Evolutionary conservation across 2,888 invertebrate species (phyloP).

Genomic region (Dendrolimus pini): DNA sequence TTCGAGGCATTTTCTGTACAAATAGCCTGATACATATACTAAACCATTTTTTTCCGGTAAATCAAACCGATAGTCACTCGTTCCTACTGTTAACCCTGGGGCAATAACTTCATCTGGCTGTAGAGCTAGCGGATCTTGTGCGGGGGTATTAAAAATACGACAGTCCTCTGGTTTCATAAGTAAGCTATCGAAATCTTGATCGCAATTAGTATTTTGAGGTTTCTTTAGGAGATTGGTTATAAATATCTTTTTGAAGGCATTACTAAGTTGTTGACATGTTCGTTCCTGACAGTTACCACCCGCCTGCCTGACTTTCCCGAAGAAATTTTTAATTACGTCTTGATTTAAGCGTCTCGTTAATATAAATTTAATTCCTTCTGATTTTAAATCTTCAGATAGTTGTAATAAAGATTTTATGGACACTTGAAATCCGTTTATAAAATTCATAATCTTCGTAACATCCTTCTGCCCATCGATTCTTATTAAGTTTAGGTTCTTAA

Average conservation of each 20-base stretch:
- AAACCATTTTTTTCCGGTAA: constrained; percentile 9
- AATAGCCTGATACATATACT: constrained; percentile 9
- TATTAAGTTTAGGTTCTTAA: constrained; percentile 9
- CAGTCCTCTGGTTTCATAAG: constrained; percentile 8
- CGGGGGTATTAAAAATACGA: constrained; percentile 4
- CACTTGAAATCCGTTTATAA: constrained; percentile 13
- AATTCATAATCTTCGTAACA: constrained; percentile 8
- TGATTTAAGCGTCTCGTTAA: constrained; percentile 13
- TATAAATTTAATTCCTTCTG: constrained; percentile 9
- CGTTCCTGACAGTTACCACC: constrained; percentile 9
- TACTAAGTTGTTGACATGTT: constrained; percentile 11
- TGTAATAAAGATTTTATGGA: constrained; percentile 13
- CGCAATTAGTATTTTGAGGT: constrained; percentile 7
- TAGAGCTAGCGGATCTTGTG: neutral
- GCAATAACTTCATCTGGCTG: neutral
- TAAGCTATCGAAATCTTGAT: constrained; percentile 8
- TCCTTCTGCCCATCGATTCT: constrained; percentile 6
- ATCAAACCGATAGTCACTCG: constrained; percentile 10
- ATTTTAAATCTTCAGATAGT: constrained; percentile 12
- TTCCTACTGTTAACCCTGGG: constrained; percentile 7
- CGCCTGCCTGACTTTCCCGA: constrained; percentile 11
- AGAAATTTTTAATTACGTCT: constrained; percentile 10
- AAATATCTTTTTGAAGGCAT: constrained; percentile 9
- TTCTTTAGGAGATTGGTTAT: constrained; percentile 4
- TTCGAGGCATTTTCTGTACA: constrained; percentile 9